phyloP scores from a whole-genome alignment of 2,888 invertebrate species.

The Anthophora plumipes region DNA sequence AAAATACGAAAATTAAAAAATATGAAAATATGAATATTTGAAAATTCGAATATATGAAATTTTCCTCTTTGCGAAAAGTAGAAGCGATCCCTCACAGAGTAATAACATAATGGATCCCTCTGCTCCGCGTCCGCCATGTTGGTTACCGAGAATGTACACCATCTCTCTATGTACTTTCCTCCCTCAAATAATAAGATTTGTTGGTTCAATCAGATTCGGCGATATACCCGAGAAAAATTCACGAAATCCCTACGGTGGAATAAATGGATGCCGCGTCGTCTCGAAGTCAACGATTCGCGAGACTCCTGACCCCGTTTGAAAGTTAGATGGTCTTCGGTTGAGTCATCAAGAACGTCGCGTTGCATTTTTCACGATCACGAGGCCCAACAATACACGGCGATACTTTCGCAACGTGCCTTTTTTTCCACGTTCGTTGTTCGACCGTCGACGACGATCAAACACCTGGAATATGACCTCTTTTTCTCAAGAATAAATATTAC shows the following conservation, averaged over 20 bases:
- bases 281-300: slow-evolving; percentile 28
- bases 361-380: slow-evolving; percentile 22
- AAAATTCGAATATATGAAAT: too few relatives aligned
- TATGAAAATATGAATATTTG: too few relatives aligned
- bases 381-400: background rate
- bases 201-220: background rate
- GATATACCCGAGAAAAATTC: slow-evolving; percentile 4
- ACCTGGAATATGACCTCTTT: slow-evolving; percentile 67
- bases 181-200: too few relatives aligned
- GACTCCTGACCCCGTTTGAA: slow-evolving; percentile 27
- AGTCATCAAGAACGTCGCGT: slow-evolving; percentile 17
- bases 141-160: background rate
- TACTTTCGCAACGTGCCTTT: slow-evolving; percentile 25
- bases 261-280: slow-evolving; percentile 1
- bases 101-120: too few relatives aligned
- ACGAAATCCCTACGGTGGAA: background rate
- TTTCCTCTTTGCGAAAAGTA: too few relatives aligned
- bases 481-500: slow-evolving; percentile 51
- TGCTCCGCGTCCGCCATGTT: background rate
- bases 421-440: slow-evolving; percentile 27
- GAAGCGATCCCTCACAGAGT: too few relatives aligned
- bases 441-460: slow-evolving; percentile 55
- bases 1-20: too few relatives aligned
- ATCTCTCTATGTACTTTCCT: too few relatives aligned
- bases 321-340: background rate